Evolutionary conservation across 2,888 invertebrate genomes (phyloP).

Genomic region (Dione juno): DNA sequence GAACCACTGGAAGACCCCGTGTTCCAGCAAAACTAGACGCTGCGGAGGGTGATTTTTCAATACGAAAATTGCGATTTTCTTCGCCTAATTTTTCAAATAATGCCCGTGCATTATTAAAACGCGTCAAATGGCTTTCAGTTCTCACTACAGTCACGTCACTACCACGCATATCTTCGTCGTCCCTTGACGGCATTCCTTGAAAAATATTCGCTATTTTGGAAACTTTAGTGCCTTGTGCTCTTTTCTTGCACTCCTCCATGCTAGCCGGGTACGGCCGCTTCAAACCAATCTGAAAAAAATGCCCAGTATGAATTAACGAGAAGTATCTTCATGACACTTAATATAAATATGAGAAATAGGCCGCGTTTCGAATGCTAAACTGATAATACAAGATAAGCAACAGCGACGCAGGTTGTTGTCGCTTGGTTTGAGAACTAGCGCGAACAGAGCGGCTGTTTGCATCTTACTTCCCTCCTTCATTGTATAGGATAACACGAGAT

Average conservation of each 20-base stretch:
- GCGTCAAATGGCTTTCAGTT: constrained; percentile 94
- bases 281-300: constrained; percentile 77
- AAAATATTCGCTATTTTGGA: constrained; percentile 96
- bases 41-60: constrained; percentile 84
- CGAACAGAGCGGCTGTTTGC: constrained; percentile 58
- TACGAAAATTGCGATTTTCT: constrained; percentile 85
- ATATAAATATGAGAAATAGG: constrained; percentile 56
- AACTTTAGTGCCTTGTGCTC: constrained; percentile 90
- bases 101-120: constrained; percentile 95
- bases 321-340: constrained; percentile 50
- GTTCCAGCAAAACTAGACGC: constrained; percentile 83
- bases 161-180: constrained; percentile 79
- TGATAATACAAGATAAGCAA: constrained; percentile 69
- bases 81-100: constrained; percentile 94
- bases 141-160: constrained; percentile 89
- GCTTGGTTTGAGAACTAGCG: constrained; percentile 64
- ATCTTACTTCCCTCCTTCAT: constrained; percentile 66
- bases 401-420: constrained; percentile 65
- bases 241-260: constrained; percentile 87
- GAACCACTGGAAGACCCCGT: constrained; percentile 78
- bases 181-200: constrained; percentile 87
- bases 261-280: constrained; percentile 81
- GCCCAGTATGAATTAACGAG: constrained; percentile 57
- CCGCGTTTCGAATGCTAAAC: constrained; percentile 58
- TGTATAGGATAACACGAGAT: constrained; percentile 78